A percentile compares a stretch with the other conserved stretches of the same genome.
Evolutionary conservation across 2,113 vertebrate genomes (phyloP).

Genomic region (Buteo buteo): DNA sequence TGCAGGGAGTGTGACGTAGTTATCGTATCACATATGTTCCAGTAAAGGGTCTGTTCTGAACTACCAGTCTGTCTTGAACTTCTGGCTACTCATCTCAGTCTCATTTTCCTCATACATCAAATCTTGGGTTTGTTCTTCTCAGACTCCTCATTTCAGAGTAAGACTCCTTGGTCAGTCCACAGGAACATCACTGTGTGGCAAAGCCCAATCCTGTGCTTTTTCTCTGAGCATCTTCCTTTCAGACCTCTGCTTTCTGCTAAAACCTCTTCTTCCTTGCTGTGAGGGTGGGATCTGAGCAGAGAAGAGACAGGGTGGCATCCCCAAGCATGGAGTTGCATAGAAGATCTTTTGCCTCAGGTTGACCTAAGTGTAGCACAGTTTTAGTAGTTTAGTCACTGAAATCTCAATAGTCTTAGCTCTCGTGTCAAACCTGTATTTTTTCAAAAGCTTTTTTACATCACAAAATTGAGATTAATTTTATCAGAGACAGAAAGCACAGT

Average conservation of each 20-base stretch:
- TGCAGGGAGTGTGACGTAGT: neutral
- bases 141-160: neutral
- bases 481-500: neutral
- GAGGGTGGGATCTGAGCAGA: neutral
- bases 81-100: neutral
- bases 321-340: neutral
- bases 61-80: neutral
- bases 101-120: neutral
- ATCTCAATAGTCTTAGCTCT: neutral
- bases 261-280: neutral
- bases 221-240: neutral
- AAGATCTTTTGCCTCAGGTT: neutral
- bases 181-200: neutral
- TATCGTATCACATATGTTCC: neutral
- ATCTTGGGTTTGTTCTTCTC: neutral
- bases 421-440: neutral
- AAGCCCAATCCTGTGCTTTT: neutral
- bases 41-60: neutral
- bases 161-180: neutral
- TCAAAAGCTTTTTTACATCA: neutral
- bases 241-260: neutral
- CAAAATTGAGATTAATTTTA: neutral
- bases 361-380: no score
- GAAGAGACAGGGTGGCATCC: neutral
- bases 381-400: neutral